These are phyloP conservation scores for Uropetala carovei DNA, from an alignment of 2,888 invertebrate species.

Conservation along the genomic window DNA sequence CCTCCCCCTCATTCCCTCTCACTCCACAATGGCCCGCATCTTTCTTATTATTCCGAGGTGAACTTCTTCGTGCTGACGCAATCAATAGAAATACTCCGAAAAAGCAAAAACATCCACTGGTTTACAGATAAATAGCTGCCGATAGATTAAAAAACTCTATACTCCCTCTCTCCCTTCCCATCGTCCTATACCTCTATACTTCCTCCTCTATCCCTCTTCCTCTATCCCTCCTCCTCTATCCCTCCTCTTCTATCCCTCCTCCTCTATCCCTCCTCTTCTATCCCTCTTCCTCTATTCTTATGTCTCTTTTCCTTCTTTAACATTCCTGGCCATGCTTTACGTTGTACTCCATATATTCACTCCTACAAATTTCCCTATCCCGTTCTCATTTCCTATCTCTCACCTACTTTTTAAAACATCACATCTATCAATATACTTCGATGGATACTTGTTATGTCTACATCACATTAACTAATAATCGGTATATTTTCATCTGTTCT, in stretches of 20 bases:
- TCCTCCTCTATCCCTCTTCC: not conserved
- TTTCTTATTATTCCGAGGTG: not conserved
- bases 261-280: not conserved
- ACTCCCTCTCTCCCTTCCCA: too few relatives aligned
- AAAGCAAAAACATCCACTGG: conserved; percentile 42
- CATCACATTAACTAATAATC: too few relatives aligned
- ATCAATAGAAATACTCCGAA: conserved; percentile 38
- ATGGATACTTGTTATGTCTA: too few relatives aligned
- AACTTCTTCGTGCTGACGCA: not conserved
- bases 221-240: not conserved
- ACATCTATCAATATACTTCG: too few relatives aligned
- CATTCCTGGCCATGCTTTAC: conserved; percentile 15
- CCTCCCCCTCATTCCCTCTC: not conserved
- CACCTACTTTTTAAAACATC: too few relatives aligned
- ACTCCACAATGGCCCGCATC: not conserved
- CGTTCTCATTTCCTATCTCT: not conserved
- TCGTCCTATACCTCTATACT: too few relatives aligned
- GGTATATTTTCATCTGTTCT: too few relatives aligned
- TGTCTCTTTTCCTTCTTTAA: not conserved
- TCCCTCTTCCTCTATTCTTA: not conserved
- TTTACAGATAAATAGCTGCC: conserved; percentile 26
- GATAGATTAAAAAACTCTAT: not conserved
- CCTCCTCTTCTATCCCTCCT: not conserved
- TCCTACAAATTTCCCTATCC: not conserved
- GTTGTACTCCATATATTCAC: not conserved